Base-by-base conservation (phyloP, 30 jellyfish, hydroid and myxozoan species). In the Calvadosia cruxmelitensis region DNA sequence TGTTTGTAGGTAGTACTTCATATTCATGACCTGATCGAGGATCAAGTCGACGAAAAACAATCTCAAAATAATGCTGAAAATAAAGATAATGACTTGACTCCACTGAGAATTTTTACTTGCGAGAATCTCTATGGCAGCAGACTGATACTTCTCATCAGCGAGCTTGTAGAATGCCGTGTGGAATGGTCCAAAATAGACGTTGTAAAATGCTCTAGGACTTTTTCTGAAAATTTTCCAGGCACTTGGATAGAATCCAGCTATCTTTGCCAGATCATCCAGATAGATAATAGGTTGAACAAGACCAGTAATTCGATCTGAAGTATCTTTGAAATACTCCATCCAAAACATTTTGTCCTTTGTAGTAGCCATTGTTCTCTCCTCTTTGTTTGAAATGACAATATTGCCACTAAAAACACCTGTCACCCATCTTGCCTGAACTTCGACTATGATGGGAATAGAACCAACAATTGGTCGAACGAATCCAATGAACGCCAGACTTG, bases 151-250 rank as follows among this genome's bases (percentile, higher is more conserved):
- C 3, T 78, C 79, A 61, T 86, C 96, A 61, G 79, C 79, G 27
- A 86, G 74, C 31, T 85, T 91, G 32, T 13, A 79, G 1, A 82
- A 86, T 70, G 93, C 74, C 31, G 93, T 93, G 68, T 79, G 75
- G 74, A 74, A 79, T 1, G 96, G 96, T 3, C 92, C 96, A 69
- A 74, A 72, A 49, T 72, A 73, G n/a, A 93, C 96, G 2, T 93
- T 86, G 33, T 78, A 25, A 49, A 65, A 75, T 0, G 74, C 94
- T 27, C 70, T 25, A 7, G 96, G 96, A 52, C 57, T 78, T 31
- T 72, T 66, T 67, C 70, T 73, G 67, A 86, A 79, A 64, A 86
- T 69, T 15, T 80, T 62, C 92, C 92, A 74, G 75, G 79, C 79
- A 79, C 79, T 87, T 2, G 96, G 96, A 63, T 70, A 79, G 26